Evolutionary conservation across 64 coral and sea anemone genomes (phyloP), one percentile per base, ranked within the genome.

Genomic region (Trachythela sp.): DNA sequence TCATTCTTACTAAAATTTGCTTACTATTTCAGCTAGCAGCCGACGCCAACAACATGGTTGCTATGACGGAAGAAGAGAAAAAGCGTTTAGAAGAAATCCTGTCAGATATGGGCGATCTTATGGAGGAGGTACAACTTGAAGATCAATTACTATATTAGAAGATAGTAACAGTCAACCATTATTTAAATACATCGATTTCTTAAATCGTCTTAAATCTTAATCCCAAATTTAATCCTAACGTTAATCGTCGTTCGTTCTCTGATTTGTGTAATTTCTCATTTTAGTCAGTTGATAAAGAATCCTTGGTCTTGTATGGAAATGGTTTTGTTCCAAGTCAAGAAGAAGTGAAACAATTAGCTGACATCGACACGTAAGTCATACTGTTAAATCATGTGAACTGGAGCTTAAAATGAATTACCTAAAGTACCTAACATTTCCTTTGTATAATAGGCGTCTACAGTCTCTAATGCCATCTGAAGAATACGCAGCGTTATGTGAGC

Each of bases 31-130:
- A 97, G 95, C 71, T 97, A 40, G 95, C 95, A 37, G 95, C 92
- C 40, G 95, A 97, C 88, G 95, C 95, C n/a, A 86, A 71, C 27
- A 97, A 94, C 42, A 14, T 92, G 0, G 92, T 97, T 58, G 93
- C 95, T 10, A 97, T 97, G 95, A 97, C 95, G 85, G 95, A 97
- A 13, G 91, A 92, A 24, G 93, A 97, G 48, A 97, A 97, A 48
- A 90, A 92, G 45, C 50, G 95, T 9, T 42, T 97, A 71, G 95
- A 97, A 7, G 88, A 94, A 48, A 88, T 97, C 8, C 92, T 91
- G 29, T 97, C 85, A 4, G 95, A 97, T 87, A 77, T 87, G 43
- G 91, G 83, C 18, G 92, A 97, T 45, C 89, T 91, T 1, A 39
- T 95, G 59, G 71, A 77, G 9, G 71, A 77, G 71, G 71, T 77